These are phyloP conservation scores for Coptodon bakossiorum DNA, from an alignment of 2,113 vertebrate genomes.

Conservation along the genomic window DNA sequence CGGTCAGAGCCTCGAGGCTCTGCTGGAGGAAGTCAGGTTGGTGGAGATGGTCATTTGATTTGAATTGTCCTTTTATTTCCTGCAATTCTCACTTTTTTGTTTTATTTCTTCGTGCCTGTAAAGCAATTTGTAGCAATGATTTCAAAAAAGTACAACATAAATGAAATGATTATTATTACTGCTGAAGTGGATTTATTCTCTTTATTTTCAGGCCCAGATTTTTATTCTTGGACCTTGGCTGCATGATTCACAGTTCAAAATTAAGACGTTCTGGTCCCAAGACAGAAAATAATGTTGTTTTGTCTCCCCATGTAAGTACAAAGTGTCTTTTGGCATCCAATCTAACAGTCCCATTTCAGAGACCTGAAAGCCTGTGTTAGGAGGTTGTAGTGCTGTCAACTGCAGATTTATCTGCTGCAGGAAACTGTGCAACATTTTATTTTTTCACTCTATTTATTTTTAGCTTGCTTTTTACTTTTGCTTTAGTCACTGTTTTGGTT, in stretches of 20 bases:
- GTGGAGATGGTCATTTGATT: background rate
- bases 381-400: background rate
- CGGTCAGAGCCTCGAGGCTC: background rate
- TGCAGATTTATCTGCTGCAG: background rate
- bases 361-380: background rate
- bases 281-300: background rate
- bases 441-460: background rate
- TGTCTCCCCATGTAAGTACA: background rate
- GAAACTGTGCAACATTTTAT: background rate
- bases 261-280: background rate
- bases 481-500: background rate
- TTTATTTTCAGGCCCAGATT: background rate
- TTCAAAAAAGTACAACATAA: background rate
- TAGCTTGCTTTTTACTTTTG: background rate
- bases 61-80: background rate
- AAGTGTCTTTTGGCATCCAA: background rate
- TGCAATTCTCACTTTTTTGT: background rate
- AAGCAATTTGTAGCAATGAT: background rate
- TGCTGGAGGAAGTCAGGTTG: background rate
- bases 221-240: background rate
- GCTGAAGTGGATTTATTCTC: background rate
- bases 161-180: background rate
- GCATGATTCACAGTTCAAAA: background rate
- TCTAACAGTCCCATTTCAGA: background rate
- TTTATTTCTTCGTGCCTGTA: background rate